Conservation (phyloP, 2,113 vertebrate species). For the Onychostoma macrolepis region DNA sequence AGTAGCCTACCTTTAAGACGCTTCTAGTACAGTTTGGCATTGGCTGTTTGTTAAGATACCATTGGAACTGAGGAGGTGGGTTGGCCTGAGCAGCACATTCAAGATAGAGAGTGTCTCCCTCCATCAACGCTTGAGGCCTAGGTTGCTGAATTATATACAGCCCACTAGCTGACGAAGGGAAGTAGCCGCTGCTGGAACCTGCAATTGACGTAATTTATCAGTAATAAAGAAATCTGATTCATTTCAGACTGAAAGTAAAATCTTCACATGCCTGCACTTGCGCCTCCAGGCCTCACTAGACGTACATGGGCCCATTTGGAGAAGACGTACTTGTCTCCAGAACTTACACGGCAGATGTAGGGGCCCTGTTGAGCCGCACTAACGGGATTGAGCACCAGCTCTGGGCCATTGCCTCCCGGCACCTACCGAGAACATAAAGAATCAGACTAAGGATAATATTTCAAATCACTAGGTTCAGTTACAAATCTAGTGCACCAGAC, state of each 20-base stretch:
- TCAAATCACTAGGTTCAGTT: not conserved
- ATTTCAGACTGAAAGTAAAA: not conserved
- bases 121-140: conserved; percentile 65
- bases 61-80: conserved; percentile 83
- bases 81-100: conserved; percentile 77
- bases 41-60: conserved; percentile 76
- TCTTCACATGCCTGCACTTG: conserved; percentile 68
- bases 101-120: conserved; percentile 77
- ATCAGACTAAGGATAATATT: not conserved
- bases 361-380: conserved; percentile 51
- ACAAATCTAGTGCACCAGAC: conserved; percentile 61
- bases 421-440: conserved; percentile 66
- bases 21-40: conserved; percentile 66
- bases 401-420: conserved; percentile 66
- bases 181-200: conserved; percentile 22
- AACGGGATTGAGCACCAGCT: conserved; percentile 71
- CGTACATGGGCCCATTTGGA: conserved; percentile 79
- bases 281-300: conserved; percentile 62
- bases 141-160: conserved; percentile 76
- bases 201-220: not conserved
- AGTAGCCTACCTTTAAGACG: conserved; percentile 68
- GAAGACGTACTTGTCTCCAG: conserved; percentile 74
- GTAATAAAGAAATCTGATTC: not conserved
- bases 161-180: conserved; percentile 65
- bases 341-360: conserved; percentile 83